Evolutionary conservation across 2,888 invertebrate genomes (phyloP), one percentile per base, ranked within the genome.

Genomic region (Pristionchus arcanus): DNA sequence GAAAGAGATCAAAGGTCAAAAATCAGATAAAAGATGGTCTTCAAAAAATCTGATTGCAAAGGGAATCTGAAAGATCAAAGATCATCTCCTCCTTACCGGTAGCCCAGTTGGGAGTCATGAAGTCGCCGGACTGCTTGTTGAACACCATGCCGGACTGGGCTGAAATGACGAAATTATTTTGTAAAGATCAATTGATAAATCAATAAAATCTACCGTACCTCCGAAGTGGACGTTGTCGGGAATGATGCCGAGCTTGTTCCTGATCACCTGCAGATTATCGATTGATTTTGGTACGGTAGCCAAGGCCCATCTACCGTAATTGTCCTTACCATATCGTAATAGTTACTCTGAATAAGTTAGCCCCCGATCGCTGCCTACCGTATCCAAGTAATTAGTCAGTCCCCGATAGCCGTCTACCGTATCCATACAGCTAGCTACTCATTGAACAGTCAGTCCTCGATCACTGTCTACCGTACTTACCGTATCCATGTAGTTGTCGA

Each of bases 71-170:
- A 49, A 49, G 42, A 49, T 49, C 42, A 49, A 49, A 49, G 42
- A 49, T 49, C 42, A 49, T 49, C 42, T 49, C 42, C 42, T 49
- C 42, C 86, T 66, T 42, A 97, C 97, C 97, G 95, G 96, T 96
- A 90, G 97, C 96, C 5, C 97, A 96, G 42, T 97, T 97, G 0
- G 97, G 97, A 95, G 97, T 97, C 97, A 97, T 97, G 94, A 97
- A 97, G 94, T 97, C 97, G 13, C 93, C 96, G 16, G 94, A 93
- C 66, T 97, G 96, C 53, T 95, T 95, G 42, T 94, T 92, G 94
- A 97, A 97, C 0, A 97, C 97, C 0, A 91, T 84, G 11, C 92
- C 90, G 15, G 97, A 96, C 94, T 97, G 97, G 0, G 92, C 95
- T 94, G 89, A 53, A 90, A 86, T 71, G 1, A 68, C 5, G 34